Base-by-base conservation (phyloP, 2,797 vertebrate genomes). In the Zenarchopterus dispar region DNA sequence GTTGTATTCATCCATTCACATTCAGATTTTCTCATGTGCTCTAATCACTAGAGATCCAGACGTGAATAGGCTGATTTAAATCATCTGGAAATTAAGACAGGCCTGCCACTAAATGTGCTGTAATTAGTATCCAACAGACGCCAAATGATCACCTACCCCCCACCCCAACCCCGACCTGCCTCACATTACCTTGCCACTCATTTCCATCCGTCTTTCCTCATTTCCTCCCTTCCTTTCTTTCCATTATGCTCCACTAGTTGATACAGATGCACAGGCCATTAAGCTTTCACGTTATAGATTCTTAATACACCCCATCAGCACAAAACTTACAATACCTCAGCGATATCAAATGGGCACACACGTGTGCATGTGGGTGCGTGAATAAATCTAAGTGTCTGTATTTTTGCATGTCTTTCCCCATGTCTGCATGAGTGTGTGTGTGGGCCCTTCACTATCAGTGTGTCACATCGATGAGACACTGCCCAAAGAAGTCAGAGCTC, bases 391-490 rank as follows among this genome's bases (percentile, higher is more conserved):
- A 22, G 41, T 65, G 58, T 71, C 56, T 80, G 48, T 71, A 57
- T 76, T 65, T 73, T 16, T 56, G 45, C 68, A 65, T 26, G 17
- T 67, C 49, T 57, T 67, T 42, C 22, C 17, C 5, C 63, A 64
- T 22, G 17, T 59, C 53, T 78, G 66, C 45, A 52, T 67, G 62
- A 52, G 46, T 57, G 50, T 42, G 67, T 49, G 70, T 0, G 16
- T 60, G 75, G 21, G 49, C 63, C 60, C 68, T 42, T 77, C 66
- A 81, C 62, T 45, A 3, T 0, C 13, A 76, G 61, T 47, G 63
- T 86, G 91, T 88, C 91, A 89, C 82, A 92, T 90, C 56, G 82
- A 91, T 91, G 84, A 88, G 91, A 91, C 88, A 84, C 67, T 28
- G 67, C 67, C 62, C 28, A 22, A 75, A 87, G 80, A 83, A 70